Conservation (phyloP, 2,888 invertebrate species). For the Elmis aenea region DNA sequence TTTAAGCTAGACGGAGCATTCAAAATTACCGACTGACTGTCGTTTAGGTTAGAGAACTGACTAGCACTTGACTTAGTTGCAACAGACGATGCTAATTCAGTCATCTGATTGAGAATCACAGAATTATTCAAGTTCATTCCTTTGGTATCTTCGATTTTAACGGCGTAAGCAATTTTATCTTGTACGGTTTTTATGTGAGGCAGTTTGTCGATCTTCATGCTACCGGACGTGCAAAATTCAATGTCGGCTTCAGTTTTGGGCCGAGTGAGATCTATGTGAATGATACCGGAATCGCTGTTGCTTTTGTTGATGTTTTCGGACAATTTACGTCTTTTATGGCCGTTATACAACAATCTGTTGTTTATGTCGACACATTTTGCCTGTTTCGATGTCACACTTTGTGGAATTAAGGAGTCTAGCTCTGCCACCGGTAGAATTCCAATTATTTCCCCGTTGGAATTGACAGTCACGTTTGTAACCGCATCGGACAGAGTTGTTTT, state of each 20-base stretch:
- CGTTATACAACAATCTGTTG: no score
- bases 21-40: no score
- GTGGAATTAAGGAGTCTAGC: conserved; percentile 33
- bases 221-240: no score
- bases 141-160: conserved; percentile 26
- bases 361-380: no score
- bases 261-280: conserved; percentile 39
- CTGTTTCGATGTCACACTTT: conserved; percentile 17
- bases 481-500: conserved; percentile 28
- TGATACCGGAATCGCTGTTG: conserved; percentile 20
- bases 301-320: background rate
- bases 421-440: conserved; percentile 38
- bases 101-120: no score
- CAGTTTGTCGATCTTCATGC: no score
- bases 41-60: no score
- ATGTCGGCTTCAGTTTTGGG: conserved; percentile 20
- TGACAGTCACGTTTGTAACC: conserved; percentile 38
- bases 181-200: conserved; percentile 24
- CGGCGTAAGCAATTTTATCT: conserved; percentile 29
- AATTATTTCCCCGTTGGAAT: conserved; percentile 41
- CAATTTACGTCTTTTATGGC: no score
- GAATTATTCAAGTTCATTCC: no score
- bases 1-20: conserved; percentile 28
- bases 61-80: no score
- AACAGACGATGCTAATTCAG: no score